Evolutionary conservation across 1,140 invertebrate genomes (phyloP).

Genomic region (Magallana angulata): DNA sequence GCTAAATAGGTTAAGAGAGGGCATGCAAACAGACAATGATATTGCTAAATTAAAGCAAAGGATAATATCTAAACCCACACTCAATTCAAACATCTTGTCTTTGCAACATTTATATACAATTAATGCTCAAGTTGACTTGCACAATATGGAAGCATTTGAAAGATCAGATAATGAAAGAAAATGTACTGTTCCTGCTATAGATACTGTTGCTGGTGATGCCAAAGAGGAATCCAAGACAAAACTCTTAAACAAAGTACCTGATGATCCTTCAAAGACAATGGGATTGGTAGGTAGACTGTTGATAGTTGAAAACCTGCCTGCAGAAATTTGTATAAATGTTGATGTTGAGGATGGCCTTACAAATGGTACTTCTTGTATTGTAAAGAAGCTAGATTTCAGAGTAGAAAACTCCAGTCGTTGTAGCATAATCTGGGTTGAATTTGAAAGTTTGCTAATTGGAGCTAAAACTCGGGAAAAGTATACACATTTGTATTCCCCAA

Average conservation of each 20-base stretch:
- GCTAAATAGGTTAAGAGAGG: conserved; percentile 52
- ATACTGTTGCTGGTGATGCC: conserved; percentile 17
- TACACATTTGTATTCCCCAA: conserved; percentile 48
- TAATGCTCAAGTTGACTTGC: conserved; percentile 33
- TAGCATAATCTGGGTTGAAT: conserved; percentile 59
- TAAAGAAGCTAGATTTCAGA: conserved; percentile 53
- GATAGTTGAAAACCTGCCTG: conserved; percentile 47
- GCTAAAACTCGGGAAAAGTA: conserved; percentile 46
- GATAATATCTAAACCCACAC: background rate
- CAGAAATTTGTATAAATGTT: conserved; percentile 52
- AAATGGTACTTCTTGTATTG: conserved; percentile 55
- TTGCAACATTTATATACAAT: conserved; percentile 41
- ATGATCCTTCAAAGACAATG: conserved; percentile 47
- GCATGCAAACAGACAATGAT: conserved; percentile 41
- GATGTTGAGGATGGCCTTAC: conserved; percentile 57
- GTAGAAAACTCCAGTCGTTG: conserved; percentile 19
- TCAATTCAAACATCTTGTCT: background rate
- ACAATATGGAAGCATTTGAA: conserved; percentile 15
- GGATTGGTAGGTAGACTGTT: conserved; percentile 39
- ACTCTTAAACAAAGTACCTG: conserved; percentile 6
- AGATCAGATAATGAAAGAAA: background rate
- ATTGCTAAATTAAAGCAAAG: conserved; percentile 17
- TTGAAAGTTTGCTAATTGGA: conserved; percentile 43
- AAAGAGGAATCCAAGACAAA: background rate
- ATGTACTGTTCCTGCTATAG: conserved; percentile 23